phyloP scores from a whole-genome alignment of 1,140 invertebrate species.

The Acyrthosiphon pisum region DNA sequence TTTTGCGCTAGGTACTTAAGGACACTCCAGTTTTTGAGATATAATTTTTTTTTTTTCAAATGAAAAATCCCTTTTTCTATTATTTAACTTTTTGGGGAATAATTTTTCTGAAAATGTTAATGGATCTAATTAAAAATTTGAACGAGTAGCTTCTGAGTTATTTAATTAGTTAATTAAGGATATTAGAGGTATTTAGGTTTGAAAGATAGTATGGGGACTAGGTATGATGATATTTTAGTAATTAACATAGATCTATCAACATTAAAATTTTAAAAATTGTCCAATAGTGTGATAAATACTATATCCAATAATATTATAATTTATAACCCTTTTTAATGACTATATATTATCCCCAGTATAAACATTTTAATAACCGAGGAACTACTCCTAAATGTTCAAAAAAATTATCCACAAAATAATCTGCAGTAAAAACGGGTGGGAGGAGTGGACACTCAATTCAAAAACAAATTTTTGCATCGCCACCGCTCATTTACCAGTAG shows the following conservation, averaged over 20 bases:
- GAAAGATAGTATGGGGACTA: too few relatives aligned
- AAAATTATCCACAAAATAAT: too few relatives aligned
- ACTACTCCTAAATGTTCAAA: too few relatives aligned
- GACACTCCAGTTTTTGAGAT: neutral
- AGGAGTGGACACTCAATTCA: too few relatives aligned
- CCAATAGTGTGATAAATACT: neutral
- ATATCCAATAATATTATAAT: neutral
- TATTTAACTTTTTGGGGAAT: neutral
- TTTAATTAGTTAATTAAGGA: neutral
- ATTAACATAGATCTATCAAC: neutral
- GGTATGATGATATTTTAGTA: neutral
- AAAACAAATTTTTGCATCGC: too few relatives aligned
- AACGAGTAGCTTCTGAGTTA: neutral
- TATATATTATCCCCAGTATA: too few relatives aligned
- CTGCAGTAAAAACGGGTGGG: too few relatives aligned
- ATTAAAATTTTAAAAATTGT: neutral
- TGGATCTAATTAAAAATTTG: neutral
- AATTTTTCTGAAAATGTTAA: neutral
- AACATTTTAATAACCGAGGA: too few relatives aligned
- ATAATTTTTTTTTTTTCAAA: neutral
- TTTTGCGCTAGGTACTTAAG: neutral
- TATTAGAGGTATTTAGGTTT: neutral
- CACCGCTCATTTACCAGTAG: neutral
- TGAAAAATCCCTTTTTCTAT: neutral
- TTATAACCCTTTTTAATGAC: too few relatives aligned